phyloP scores from a whole-genome alignment of 2,113 vertebrate species.

The Oxyura jamaicensis region DNA sequence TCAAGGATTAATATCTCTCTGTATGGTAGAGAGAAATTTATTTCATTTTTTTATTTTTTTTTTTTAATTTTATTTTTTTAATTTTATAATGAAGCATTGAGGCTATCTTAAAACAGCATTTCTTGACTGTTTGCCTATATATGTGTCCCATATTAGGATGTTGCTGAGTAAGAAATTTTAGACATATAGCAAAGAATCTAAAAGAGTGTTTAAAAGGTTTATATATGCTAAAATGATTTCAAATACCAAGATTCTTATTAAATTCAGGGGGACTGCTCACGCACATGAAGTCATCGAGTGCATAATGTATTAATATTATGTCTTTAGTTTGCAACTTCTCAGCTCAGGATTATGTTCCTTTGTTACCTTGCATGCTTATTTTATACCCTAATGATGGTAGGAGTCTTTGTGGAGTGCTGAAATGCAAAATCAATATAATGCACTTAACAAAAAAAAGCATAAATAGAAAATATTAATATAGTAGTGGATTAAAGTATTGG shows the following conservation, averaged over 20 bases:
- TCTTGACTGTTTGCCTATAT: not conserved
- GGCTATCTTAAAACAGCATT: not conserved
- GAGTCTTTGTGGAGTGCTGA: not conserved
- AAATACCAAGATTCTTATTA: not conserved
- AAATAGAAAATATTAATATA: slow-evolving; percentile 6
- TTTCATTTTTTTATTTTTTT: not conserved
- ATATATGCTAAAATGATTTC: not conserved
- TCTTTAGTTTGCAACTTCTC: not conserved
- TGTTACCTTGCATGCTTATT: not conserved
- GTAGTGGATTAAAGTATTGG: not conserved
- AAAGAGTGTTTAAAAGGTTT: not conserved
- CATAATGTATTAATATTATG: not conserved
- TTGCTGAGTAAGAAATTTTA: not conserved
- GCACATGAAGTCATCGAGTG: not conserved
- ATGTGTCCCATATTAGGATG: not conserved
- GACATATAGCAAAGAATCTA: not conserved
- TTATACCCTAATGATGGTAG: not conserved
- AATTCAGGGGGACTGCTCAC: not conserved
- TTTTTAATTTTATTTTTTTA: not conserved
- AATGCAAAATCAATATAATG: slow-evolving; percentile 9
- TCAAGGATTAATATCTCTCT: not conserved
- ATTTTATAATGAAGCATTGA: not conserved
- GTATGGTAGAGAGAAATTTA: not conserved
- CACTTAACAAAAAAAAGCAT: slow-evolving; percentile 3
- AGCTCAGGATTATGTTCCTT: not conserved